Conservation (phyloP, 2,797 vertebrate genomes). For the Poeciliopsis gracilis region DNA sequence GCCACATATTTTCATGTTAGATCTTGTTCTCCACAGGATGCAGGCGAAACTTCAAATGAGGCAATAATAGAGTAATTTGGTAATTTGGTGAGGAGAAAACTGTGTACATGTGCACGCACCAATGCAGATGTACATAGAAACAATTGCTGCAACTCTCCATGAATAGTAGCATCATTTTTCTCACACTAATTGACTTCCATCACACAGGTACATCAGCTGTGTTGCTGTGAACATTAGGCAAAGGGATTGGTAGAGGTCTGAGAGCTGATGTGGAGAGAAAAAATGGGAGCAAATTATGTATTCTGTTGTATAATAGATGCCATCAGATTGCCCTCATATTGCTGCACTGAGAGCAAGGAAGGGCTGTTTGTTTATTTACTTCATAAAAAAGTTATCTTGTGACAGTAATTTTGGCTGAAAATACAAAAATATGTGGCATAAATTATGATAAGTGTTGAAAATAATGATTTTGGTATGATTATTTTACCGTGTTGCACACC, state of each 20-base stretch:
- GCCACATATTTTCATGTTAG: slow-evolving; percentile 14
- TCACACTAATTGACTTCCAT: slow-evolving; percentile 71
- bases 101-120: slow-evolving; percentile 41
- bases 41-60: slow-evolving; percentile 36
- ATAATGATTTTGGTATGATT: slow-evolving; percentile 8
- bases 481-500: slow-evolving; percentile 6
- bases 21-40: slow-evolving; percentile 21
- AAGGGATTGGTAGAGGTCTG: slow-evolving; percentile 35
- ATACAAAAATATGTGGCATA: slow-evolving; percentile 12
- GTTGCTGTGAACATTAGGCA: slow-evolving; percentile 49
- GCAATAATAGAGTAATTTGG: slow-evolving; percentile 46
- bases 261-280: slow-evolving; percentile 46
- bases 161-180: slow-evolving; percentile 58
- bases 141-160: slow-evolving; percentile 54
- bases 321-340: slow-evolving; percentile 45
- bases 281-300: slow-evolving; percentile 39
- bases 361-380: slow-evolving; percentile 49
- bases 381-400: slow-evolving; percentile 55
- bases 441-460: slow-evolving; percentile 18
- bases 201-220: slow-evolving; percentile 59
- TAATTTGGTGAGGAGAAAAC: slow-evolving; percentile 43
- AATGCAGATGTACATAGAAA: slow-evolving; percentile 40
- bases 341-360: slow-evolving; percentile 44
- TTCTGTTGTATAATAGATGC: slow-evolving; percentile 60
- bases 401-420: slow-evolving; percentile 48